A percentile compares a stretch with the other conserved stretches of the same genome.
phyloP scores from a whole-genome alignment of 2,888 invertebrate genomes.

The Pterostichus niger region DNA sequence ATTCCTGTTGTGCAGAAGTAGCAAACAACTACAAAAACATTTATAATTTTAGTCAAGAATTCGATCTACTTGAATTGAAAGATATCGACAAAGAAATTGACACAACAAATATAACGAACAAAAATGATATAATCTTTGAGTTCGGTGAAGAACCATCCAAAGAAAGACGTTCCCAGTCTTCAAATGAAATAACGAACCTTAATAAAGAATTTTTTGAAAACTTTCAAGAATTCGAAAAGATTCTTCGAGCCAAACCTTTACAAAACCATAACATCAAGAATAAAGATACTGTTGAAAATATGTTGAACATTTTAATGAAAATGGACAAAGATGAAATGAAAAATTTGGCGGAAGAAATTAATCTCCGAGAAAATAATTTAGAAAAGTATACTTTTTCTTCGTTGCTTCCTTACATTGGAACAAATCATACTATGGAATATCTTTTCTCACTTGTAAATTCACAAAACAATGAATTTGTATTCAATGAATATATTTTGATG shows the following conservation, averaged over 20 bases:
- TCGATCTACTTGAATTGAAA: constrained; percentile 6
- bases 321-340: background rate
- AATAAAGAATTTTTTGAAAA: constrained; percentile 6
- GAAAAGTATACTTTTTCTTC: background rate
- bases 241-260: background rate
- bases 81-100: constrained; percentile 3
- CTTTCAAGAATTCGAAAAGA: constrained; percentile 5
- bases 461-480: background rate
- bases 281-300: background rate
- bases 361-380: background rate
- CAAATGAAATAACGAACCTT: background rate
- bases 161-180: background rate
- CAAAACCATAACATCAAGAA: background rate
- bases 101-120: background rate
- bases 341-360: background rate
- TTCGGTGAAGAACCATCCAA: background rate
- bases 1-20: background rate
- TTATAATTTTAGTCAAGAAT: constrained; percentile 21
- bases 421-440: background rate
- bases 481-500: constrained; percentile 1
- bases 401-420: constrained; percentile 1
- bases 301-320: background rate
- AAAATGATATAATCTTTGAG: constrained; percentile 12
- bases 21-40: background rate
- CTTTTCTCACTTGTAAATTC: background rate